Evolutionary conservation across 1,140 invertebrate species (phyloP).

Genomic region (Brachionus plicatilis): DNA sequence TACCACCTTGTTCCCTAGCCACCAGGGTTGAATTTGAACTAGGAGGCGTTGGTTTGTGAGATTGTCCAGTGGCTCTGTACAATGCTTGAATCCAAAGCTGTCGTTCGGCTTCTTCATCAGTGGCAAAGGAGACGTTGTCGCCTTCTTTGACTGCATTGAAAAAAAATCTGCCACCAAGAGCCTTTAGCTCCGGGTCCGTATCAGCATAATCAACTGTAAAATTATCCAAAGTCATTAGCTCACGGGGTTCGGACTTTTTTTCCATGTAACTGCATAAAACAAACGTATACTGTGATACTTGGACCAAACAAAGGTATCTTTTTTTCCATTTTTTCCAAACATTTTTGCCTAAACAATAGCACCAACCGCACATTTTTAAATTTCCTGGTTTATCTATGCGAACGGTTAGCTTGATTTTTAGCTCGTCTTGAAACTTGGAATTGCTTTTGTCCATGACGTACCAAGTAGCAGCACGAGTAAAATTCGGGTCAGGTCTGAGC

Average conservation of each 20-base stretch:
- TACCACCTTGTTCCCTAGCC: constrained; percentile 11
- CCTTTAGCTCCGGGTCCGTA: constrained; percentile 57
- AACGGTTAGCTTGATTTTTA: constrained; percentile 93
- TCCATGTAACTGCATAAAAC: constrained; percentile 99
- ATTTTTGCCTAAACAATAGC: constrained; percentile 88
- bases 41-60: constrained; percentile 89
- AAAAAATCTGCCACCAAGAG: constrained; percentile 77
- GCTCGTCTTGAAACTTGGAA: constrained; percentile 73
- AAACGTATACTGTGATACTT: constrained; percentile 97
- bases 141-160: constrained; percentile 98
- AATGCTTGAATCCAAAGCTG: constrained; percentile 93
- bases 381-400: constrained; percentile 97
- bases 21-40: constrained; percentile 60
- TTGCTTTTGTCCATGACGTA: constrained; percentile 91
- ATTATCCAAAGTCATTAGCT: constrained; percentile 98
- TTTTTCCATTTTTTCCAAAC: constrained; percentile 99
- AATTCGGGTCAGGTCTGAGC: constrained; percentile 79
- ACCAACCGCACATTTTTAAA: constrained; percentile 93
- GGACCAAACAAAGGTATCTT: constrained; percentile 93
- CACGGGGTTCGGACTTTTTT: constrained; percentile 96
- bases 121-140: constrained; percentile 90
- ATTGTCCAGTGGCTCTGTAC: constrained; percentile 96
- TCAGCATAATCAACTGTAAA: constrained; percentile 99
- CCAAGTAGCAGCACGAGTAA: constrained; percentile 88
- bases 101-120: constrained; percentile 95